Base-by-base conservation (phyloP, 2,113 vertebrate species). In the Benitochromis conjunctus region DNA sequence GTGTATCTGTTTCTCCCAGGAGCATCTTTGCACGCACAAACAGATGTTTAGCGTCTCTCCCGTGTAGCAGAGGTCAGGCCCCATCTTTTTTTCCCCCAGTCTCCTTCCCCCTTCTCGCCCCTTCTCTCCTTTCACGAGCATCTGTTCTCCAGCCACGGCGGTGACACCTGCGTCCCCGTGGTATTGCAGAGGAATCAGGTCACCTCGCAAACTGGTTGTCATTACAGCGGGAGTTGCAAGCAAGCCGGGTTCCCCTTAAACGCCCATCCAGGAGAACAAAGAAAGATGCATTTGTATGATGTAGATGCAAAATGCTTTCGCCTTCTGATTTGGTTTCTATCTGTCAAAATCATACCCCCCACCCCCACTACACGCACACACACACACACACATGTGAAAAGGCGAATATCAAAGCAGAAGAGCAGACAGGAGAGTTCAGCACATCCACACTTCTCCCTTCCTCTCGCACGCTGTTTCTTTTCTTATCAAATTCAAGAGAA, bases 41-140 rank as follows among this genome's bases (percentile, higher is more conserved):
- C 94, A 95, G 95, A 95, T 95, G 95, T 94, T 92, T 89, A 69
- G 60, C 80, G 86, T 88, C 90, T 62, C 77, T 89, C 62, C 77
- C 7, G 29, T 38, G 82, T 54, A 62, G 84, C 81, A 82, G 86
- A 88, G 93, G 92, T 92, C 89, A 89, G 77, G 57, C 58, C 86
- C 80, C 56, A 54, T 79, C 83, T 79, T 64, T 88, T 19, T 19
- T 76, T 58, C 24, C 21, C 21, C 46, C 3, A 71, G 38, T 90
- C 82, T 79, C 51, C 43, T 80, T 82, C 81, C 66, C 60, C 80
- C 74, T 74, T 57, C 18, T 56, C 51, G 19, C 9, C 14, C 38
- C 62, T 62, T 90, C 90, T 91, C 88, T 81, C 83, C 89, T 92
- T 93, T 92, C 89, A 84, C 38, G 1, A 89, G 87, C 92, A 94